These are phyloP conservation scores for Ciconia maguari DNA, from an alignment of 2,113 vertebrate genomes.

Conservation along the genomic window DNA sequence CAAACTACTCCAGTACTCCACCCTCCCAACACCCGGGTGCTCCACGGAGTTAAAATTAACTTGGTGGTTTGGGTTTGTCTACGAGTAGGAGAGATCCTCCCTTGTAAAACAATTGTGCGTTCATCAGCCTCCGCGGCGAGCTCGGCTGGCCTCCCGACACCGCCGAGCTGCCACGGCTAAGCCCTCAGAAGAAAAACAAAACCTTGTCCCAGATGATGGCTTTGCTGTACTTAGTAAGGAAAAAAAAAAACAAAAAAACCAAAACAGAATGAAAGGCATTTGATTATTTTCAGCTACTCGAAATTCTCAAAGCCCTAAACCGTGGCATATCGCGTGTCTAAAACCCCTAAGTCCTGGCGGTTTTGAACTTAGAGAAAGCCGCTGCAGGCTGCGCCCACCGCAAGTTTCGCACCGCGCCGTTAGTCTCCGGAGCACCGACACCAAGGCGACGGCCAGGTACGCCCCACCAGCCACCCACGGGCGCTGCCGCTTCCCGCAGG, in stretches of 20 bases:
- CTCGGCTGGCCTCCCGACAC: neutral
- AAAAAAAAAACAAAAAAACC: too few relatives aligned
- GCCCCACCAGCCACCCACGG: neutral
- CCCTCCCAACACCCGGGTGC: neutral
- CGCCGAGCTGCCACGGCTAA: neutral
- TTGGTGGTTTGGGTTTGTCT: neutral
- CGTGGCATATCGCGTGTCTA: fast-evolving
- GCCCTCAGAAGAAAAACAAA: neutral
- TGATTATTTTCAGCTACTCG: neutral
- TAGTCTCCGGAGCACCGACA: fast-evolving
- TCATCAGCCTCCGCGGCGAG: neutral
- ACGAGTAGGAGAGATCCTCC: neutral
- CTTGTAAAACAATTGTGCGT: neutral
- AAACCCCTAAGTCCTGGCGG: too few relatives aligned
- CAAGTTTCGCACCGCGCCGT: neutral
- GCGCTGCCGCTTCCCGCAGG: neutral
- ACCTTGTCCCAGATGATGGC: neutral
- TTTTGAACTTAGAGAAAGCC: neutral
- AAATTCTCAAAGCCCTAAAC: neutral
- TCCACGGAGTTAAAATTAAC: neutral
- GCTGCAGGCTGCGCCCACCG: neutral
- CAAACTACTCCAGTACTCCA: neutral
- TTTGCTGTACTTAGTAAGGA: neutral
- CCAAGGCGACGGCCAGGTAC: neutral
- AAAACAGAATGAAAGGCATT: neutral